A percentile compares a stretch with the other conserved stretches of the same genome.
These are phyloP conservation scores for Morinoia aosen DNA, from an alignment of 2,888 invertebrate species.

Conservation along the genomic window DNA sequence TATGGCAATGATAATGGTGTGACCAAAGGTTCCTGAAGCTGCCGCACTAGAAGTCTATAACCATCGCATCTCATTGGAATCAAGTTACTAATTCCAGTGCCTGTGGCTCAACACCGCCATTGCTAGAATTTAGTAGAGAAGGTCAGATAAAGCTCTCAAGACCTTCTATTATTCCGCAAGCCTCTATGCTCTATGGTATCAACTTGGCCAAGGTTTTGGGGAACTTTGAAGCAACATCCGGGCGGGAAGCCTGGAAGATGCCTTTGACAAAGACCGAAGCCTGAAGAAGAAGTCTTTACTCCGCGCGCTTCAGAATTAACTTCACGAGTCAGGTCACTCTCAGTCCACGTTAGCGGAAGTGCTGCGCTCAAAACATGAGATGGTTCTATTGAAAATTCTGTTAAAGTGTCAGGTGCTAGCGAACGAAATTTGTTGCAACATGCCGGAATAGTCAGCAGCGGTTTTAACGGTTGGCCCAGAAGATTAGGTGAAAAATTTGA, in stretches of 20 bases:
- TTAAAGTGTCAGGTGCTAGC: neutral
- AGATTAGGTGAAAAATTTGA: no score
- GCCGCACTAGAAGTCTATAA: neutral
- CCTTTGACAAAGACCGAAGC: conserved; percentile 26
- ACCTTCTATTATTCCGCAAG: neutral
- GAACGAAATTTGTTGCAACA: neutral
- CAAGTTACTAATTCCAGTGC: neutral
- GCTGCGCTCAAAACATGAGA: neutral
- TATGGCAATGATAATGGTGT: neutral
- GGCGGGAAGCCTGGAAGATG: neutral
- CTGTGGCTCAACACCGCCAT: neutral
- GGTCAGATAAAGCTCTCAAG: neutral
- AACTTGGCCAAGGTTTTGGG: neutral
- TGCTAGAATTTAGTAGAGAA: neutral
- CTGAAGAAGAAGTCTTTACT: neutral
- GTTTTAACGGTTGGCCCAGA: no score
- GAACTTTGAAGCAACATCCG: conserved; percentile 34
- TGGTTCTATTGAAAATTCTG: neutral
- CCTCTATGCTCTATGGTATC: neutral
- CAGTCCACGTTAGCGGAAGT: neutral
- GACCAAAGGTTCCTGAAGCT: neutral
- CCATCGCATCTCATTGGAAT: neutral
- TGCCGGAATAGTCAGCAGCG: no score
- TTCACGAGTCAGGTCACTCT: neutral
- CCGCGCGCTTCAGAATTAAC: neutral